Percentiles rank a stretch among this genome's conserved stretches.
Evolutionary conservation across 2,797 vertebrate genomes (phyloP).

Genomic region (Lagocephalus sceleratus): DNA sequence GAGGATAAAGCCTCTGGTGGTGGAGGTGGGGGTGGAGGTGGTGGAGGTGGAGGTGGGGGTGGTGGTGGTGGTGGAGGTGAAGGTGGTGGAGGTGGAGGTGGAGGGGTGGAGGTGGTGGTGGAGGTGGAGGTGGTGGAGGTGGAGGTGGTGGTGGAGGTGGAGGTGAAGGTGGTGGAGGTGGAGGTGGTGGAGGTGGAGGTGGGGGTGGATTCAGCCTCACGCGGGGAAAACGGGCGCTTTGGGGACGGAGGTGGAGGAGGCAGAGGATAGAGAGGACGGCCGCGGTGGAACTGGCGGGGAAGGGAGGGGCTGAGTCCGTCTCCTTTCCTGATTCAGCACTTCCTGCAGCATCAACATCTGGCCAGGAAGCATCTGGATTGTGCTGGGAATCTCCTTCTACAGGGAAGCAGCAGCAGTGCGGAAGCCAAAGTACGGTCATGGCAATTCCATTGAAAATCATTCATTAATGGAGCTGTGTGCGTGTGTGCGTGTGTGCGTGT

Average conservation of each 20-base stretch:
- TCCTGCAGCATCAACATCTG: conserved; percentile 59
- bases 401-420: not conserved
- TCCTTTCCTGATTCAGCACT: conserved; percentile 47
- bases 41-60: not conserved
- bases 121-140: not conserved
- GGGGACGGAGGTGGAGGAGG: not conserved
- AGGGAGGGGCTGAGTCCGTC: not conserved
- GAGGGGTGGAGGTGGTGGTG: not conserved
- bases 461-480: not conserved
- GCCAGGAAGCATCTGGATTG: conserved; percentile 65
- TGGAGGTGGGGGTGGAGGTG: not conserved
- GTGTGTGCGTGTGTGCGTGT: not conserved
- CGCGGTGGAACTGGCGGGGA: conserved; percentile 35
- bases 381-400: conserved; percentile 61
- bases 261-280: not conserved
- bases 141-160: not conserved
- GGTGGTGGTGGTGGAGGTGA: no score
- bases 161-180: not conserved
- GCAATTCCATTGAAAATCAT: not conserved
- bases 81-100: not conserved
- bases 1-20: not conserved
- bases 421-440: no score
- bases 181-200: not conserved
- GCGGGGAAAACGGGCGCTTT: conserved; percentile 9
- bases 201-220: conserved; percentile 37